phyloP scores from a whole-genome alignment of 2,888 invertebrate genomes.

The Saturnia japonica region DNA sequence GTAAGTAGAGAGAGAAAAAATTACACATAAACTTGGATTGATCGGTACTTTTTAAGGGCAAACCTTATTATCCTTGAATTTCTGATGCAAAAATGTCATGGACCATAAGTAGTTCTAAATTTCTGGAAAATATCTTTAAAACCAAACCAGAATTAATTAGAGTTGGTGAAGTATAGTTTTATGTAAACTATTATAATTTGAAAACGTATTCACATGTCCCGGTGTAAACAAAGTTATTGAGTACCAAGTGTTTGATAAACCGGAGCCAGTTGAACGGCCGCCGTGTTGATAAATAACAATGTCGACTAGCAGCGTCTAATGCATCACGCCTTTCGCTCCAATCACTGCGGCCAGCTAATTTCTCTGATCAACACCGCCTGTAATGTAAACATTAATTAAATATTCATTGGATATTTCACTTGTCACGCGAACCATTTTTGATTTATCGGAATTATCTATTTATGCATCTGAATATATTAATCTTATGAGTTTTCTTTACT shows the following conservation, averaged over 20 bases:
- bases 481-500: neutral
- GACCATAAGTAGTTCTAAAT: no score
- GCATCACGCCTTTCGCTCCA: slow-evolving; percentile 26
- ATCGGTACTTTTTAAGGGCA: no score
- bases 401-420: neutral
- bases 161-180: neutral
- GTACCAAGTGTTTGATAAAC: slow-evolving; percentile 40
- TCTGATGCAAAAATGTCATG: no score
- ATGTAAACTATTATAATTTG: neutral
- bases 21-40: no score
- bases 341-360: slow-evolving; percentile 26
- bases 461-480: neutral
- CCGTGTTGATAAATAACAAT: slow-evolving; percentile 36
- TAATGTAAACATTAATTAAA: slow-evolving; percentile 18
- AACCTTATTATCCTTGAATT: no score
- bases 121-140: neutral
- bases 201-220: slow-evolving; percentile 37
- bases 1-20: no score
- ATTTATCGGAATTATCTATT: neutral
- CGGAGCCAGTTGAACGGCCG: slow-evolving; percentile 24
- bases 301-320: slow-evolving; percentile 1
- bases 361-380: slow-evolving; percentile 24
- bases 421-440: slow-evolving; percentile 8
- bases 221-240: slow-evolving; percentile 45
- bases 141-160: neutral